phyloP scores from a whole-genome alignment of 2,888 invertebrate species.

The Stenichneumon culpator region DNA sequence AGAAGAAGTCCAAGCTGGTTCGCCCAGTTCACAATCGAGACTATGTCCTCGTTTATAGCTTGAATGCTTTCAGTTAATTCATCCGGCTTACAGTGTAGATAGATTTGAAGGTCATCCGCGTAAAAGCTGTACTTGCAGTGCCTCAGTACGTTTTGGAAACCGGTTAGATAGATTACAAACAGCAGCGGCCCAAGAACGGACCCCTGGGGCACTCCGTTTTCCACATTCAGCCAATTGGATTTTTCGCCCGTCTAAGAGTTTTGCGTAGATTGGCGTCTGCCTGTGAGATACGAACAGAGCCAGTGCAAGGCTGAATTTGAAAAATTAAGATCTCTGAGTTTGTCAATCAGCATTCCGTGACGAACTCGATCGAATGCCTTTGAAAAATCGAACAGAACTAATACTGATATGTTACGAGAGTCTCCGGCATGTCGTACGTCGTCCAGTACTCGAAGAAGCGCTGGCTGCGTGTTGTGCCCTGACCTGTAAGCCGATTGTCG shows the following conservation, averaged over 20 bases:
- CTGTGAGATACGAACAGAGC: slow-evolving; percentile 73
- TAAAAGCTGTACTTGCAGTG: slow-evolving; percentile 35
- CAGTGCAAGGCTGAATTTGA: slow-evolving; percentile 83
- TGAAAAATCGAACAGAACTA: no score
- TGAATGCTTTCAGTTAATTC: not conserved
- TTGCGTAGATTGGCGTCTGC: slow-evolving; percentile 4
- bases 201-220: slow-evolving; percentile 41
- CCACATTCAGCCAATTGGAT: no score
- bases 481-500: slow-evolving; percentile 74
- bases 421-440: slow-evolving; percentile 72
- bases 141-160: not conserved
- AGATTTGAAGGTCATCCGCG: slow-evolving; percentile 60
- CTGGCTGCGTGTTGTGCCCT: slow-evolving; percentile 72
- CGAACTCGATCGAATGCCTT: not conserved
- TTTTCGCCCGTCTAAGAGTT: no score
- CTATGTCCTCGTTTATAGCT: slow-evolving; percentile 10
- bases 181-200: slow-evolving; percentile 51
- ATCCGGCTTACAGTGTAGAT: not conserved
- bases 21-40: slow-evolving; percentile 32
- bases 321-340: slow-evolving; percentile 64
- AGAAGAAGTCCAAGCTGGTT: not conserved
- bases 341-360: slow-evolving; percentile 70
- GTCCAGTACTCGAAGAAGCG: slow-evolving; percentile 71
- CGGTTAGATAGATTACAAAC: slow-evolving; percentile 31
- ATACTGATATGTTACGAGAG: not conserved